Base-by-base conservation (phyloP, 2,888 invertebrate species). In the Conistra vaccinii region DNA sequence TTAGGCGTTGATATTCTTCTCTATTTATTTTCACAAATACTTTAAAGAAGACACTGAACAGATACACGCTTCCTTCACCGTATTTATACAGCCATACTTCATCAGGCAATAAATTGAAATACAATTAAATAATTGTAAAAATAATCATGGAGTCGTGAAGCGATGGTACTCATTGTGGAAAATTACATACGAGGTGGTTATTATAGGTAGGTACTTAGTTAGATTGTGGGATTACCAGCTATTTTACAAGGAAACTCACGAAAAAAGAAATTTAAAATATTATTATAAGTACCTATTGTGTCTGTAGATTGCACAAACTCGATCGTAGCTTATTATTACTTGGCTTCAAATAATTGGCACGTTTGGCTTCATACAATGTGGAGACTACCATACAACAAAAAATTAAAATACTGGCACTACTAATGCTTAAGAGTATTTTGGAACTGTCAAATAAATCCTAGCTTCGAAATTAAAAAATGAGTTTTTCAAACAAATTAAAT, bases 111-210 rank as follows among this genome's bases (percentile, higher is more conserved):
- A n/a, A 60, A 72, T 51, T 42, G 32, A 17, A 51, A 51, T 32
- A n/a, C 29, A 51, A 60, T 72, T 42, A 17, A 72, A 73, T 61
- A 73, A 73, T 73, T 73, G 23, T 26, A 73, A 32, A 73, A 75
- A 58, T 51, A 65, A 75, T 57, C 1, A 26, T 35, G 3, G n/a
- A 14, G 23, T 65, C 57, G 39, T 76, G 39, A 39, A 74, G 35
- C 55, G 17, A 35, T 48, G 26, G 23, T 2, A 42, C 10, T 10
- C 29, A 9, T 4, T 23, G n/a, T 29, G 5, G 45, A 5, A 35
- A 74, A 73, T 45, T 12, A 61, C 17, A 51, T 10, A 32, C 29
- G 5, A 26, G 0, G 23, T 17, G 3, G 23, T 29, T 32, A 63
- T 53, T 63, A 35, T 4, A n/a, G 10, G 12, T 6, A 23, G 5